Percentiles rank a stretch among this genome's conserved stretches.
phyloP scores from a whole-genome alignment of 2,797 vertebrate genomes.

The Cossypha dichroa region DNA sequence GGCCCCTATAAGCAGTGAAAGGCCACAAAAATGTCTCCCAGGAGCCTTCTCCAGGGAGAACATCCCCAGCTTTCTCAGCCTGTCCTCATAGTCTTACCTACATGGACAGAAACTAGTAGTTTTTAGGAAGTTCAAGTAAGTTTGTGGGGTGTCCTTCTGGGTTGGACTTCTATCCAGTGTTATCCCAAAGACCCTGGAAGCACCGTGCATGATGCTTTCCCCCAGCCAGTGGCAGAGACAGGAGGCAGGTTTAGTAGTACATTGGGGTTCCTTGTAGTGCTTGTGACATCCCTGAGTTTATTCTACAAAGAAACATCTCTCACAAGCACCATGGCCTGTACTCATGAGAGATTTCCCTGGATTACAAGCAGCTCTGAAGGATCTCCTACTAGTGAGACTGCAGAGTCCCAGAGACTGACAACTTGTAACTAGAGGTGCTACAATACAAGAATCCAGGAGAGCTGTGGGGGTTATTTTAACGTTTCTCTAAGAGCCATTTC shows the following conservation, averaged over 20 bases:
- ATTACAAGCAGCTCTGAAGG: neutral
- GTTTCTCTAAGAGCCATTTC: neutral
- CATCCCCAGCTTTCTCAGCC: neutral
- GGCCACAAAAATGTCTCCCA: neutral
- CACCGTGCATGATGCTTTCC: neutral
- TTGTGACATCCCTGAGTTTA: slow-evolving; percentile 46
- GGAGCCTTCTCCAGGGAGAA: neutral
- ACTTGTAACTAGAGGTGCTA: neutral
- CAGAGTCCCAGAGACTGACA: neutral
- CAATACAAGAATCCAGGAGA: neutral
- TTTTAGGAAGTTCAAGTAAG: neutral
- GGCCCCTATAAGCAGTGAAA: neutral
- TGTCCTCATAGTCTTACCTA: neutral
- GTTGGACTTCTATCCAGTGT: neutral
- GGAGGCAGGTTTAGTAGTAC: neutral
- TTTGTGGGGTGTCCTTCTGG: neutral
- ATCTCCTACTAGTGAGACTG: neutral
- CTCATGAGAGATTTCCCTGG: neutral
- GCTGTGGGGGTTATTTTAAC: rapidly evolving
- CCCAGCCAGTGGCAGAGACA: neutral
- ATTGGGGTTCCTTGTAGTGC: neutral
- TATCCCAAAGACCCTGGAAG: neutral
- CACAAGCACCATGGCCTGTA: neutral
- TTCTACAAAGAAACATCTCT: neutral
- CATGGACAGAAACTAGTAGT: neutral